Conservation (phyloP, 2,888 invertebrate species). For the Orthosia incerta region DNA sequence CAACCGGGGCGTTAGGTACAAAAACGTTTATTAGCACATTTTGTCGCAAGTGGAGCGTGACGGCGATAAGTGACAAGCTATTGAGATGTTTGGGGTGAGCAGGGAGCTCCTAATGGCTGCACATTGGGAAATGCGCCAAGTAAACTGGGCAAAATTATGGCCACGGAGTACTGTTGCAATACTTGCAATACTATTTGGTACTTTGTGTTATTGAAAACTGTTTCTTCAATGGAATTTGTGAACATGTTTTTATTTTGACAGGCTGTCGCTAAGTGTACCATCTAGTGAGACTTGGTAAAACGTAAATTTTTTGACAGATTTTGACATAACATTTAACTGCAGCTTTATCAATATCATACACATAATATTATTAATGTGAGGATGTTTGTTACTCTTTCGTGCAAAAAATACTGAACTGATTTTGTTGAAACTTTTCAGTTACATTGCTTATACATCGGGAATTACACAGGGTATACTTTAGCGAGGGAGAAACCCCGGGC, state of each 20-base stretch:
- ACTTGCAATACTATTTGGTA: background rate
- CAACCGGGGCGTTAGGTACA: slow-evolving; percentile 74
- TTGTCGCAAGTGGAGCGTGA: slow-evolving; percentile 83
- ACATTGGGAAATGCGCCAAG: slow-evolving; percentile 51
- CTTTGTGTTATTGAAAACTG: background rate
- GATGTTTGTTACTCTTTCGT: too few species aligned
- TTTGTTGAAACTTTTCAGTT: too few species aligned
- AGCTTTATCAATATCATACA: too few species aligned
- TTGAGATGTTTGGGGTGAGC: slow-evolving; percentile 77
- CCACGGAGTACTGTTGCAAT: slow-evolving; percentile 1
- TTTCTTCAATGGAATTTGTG: background rate
- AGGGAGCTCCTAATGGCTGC: slow-evolving; percentile 66
- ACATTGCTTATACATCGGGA: too few species aligned
- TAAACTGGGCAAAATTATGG: slow-evolving; percentile 20
- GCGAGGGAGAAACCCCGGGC: too few species aligned
- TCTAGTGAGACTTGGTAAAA: too few species aligned
- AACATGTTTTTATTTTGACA: background rate
- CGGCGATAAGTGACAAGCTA: slow-evolving; percentile 85
- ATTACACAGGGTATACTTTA: too few species aligned
- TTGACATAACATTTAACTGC: too few species aligned
- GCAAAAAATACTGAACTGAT: too few species aligned
- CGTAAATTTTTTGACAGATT: too few species aligned
- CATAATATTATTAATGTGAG: too few species aligned
- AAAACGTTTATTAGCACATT: slow-evolving; percentile 88
- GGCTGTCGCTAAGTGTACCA: background rate